These are phyloP conservation scores for Euspilapteryx auroguttella DNA, from an alignment of 2,888 invertebrate species.

Conservation along the genomic window DNA sequence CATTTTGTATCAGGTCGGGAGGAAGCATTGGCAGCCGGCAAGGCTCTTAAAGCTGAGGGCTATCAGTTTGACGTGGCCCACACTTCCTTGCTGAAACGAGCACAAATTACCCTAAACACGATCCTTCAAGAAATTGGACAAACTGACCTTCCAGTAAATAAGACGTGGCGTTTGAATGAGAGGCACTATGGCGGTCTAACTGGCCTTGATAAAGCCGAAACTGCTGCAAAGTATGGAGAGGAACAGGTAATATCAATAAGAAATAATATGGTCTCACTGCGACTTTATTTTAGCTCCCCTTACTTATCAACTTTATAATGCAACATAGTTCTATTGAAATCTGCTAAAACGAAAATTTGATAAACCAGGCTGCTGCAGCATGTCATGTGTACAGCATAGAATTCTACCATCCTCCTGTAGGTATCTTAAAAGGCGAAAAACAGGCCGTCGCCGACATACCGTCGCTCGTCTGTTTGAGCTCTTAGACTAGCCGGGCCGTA, in stretches of 20 bases:
- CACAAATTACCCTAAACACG: constrained; percentile 71
- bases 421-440: too few relatives aligned
- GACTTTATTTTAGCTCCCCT: too few relatives aligned
- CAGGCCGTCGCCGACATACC: too few relatives aligned
- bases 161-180: constrained; percentile 85
- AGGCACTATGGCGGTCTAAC: constrained; percentile 87
- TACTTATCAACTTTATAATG: too few relatives aligned
- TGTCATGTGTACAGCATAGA: too few relatives aligned
- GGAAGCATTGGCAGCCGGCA: constrained; percentile 73
- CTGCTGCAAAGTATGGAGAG: constrained; percentile 84
- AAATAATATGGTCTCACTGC: too few relatives aligned
- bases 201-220: constrained; percentile 82
- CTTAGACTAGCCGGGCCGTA: too few relatives aligned
- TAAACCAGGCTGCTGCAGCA: too few relatives aligned
- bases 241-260: constrained; percentile 76
- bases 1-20: constrained; percentile 66
- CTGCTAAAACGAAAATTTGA: too few relatives aligned
- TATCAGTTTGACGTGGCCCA: constrained; percentile 78
- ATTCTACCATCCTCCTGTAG: too few relatives aligned
- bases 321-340: too few relatives aligned
- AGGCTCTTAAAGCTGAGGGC: constrained; percentile 69
- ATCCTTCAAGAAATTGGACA: constrained; percentile 71
- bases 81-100: constrained; percentile 78
- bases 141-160: constrained; percentile 65
- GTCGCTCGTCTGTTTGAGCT: too few relatives aligned